Percentiles rank a stretch among this genome's conserved stretches.
These are phyloP conservation scores for Microtus montanus DNA, from an alignment of 2,113 vertebrate genomes.

Conservation along the genomic window DNA sequence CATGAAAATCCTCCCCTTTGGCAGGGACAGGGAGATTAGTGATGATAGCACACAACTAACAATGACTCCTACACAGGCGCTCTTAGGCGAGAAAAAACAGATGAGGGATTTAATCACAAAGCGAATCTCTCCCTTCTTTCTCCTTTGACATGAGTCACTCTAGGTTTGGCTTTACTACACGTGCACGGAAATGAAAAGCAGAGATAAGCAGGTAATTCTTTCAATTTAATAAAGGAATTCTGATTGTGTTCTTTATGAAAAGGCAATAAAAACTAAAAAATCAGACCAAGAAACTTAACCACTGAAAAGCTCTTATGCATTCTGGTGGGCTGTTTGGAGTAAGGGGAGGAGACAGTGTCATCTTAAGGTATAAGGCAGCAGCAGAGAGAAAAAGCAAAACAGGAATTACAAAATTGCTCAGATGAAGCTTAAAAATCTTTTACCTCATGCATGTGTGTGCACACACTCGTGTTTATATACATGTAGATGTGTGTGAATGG, in stretches of 20 bases:
- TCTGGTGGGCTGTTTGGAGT: not conserved
- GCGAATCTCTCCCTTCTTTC: not conserved
- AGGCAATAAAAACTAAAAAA: conserved; percentile 45
- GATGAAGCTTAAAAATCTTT: not conserved
- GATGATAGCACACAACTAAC: not conserved
- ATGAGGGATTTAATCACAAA: not conserved
- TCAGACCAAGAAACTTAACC: not conserved
- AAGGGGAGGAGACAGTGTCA: too few species aligned
- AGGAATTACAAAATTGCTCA: not conserved
- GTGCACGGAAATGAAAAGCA: not conserved
- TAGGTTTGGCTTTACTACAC: not conserved
- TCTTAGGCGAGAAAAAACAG: not conserved
- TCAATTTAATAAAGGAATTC: not conserved
- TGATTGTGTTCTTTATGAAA: conserved; percentile 39
- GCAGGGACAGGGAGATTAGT: not conserved
- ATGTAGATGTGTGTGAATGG: too few species aligned
- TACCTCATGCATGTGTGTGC: not conserved
- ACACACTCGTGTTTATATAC: not conserved
- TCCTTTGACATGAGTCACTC: conserved; percentile 14
- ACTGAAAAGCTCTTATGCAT: not conserved
- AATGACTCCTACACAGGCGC: not conserved
- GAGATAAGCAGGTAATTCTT: not conserved
- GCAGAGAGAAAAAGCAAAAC: not conserved
- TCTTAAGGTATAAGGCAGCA: not conserved
- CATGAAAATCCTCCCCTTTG: not conserved